Evolutionary conservation across 2,113 vertebrate species (phyloP).

Genomic region (Pelobates fuscus): DNA sequence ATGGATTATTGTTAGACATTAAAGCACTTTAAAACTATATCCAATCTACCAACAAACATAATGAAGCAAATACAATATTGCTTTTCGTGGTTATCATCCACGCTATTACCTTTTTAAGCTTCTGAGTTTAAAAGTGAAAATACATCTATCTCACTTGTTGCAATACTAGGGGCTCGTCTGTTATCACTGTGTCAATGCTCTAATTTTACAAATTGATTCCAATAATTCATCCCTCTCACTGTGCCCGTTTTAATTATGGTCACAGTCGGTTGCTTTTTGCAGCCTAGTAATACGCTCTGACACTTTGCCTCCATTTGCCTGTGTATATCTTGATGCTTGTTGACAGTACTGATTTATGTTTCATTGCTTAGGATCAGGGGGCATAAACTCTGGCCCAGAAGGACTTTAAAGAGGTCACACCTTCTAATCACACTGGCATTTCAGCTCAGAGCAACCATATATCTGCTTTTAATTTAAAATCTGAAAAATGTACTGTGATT

Average conservation of each 20-base stretch:
- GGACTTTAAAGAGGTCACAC: slow-evolving; percentile 60
- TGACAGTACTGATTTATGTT: slow-evolving; percentile 63
- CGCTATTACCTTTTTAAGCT: neutral
- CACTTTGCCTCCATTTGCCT: slow-evolving; percentile 50
- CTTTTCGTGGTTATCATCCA: no score
- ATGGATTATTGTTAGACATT: no score
- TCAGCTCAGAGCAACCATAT: slow-evolving; percentile 59
- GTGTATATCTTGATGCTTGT: slow-evolving; percentile 58
- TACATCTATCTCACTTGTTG: neutral
- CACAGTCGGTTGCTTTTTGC: slow-evolving; percentile 46
- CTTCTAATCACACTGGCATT: slow-evolving; percentile 62
- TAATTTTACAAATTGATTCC: slow-evolving; percentile 57
- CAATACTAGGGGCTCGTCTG: slow-evolving; percentile 46
- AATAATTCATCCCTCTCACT: slow-evolving; percentile 53
- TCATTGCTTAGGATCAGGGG: slow-evolving; percentile 39
- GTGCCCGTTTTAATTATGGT: slow-evolving; percentile 53
- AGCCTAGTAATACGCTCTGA: slow-evolving; percentile 56
- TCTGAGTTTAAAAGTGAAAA: slow-evolving; percentile 4
- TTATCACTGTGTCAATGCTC: slow-evolving; percentile 52
- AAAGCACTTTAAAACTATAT: no score
- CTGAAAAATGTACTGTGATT: slow-evolving; percentile 64
- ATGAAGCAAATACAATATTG: no score
- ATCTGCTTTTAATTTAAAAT: slow-evolving; percentile 81
- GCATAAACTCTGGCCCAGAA: slow-evolving; percentile 50
- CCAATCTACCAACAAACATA: no score